These are phyloP conservation scores for Danionella cerebrum DNA, from an alignment of 2,113 vertebrate genomes.

Conservation along the genomic window DNA sequence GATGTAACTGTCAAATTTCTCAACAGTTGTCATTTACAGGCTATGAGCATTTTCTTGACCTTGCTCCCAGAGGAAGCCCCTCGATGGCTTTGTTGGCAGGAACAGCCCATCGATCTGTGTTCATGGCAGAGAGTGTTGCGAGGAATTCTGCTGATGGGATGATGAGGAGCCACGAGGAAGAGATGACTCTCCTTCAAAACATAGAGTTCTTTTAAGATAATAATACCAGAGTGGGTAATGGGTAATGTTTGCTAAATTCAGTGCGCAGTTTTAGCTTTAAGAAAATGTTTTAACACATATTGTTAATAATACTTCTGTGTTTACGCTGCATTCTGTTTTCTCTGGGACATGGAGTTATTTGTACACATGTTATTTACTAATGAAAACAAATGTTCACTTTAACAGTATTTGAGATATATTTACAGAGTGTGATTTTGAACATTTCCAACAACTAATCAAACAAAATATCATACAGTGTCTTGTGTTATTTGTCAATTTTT, in stretches of 20 bases:
- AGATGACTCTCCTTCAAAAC: background rate
- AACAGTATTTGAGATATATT: background rate
- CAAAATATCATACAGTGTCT: background rate
- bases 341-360: too few species aligned
- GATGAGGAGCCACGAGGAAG: background rate
- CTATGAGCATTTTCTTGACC: conserved; percentile 18
- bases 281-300: background rate
- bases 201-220: background rate
- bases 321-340: too few species aligned
- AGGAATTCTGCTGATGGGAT: conserved; percentile 16
- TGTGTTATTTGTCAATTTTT: too few species aligned
- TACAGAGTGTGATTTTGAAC: background rate
- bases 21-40: conserved; percentile 22
- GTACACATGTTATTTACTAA: background rate
- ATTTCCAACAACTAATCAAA: background rate
- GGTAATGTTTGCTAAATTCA: background rate
- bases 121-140: background rate
- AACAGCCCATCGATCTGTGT: conserved; percentile 27
- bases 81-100: conserved; percentile 43
- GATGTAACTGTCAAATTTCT: background rate
- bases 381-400: background rate
- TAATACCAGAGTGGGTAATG: too few species aligned
- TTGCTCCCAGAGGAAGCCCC: conserved; percentile 35
- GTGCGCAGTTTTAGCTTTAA: background rate
- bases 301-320: too few species aligned